Base-by-base conservation (phyloP, 2,888 invertebrate genomes). In the Xestia ashworthii region DNA sequence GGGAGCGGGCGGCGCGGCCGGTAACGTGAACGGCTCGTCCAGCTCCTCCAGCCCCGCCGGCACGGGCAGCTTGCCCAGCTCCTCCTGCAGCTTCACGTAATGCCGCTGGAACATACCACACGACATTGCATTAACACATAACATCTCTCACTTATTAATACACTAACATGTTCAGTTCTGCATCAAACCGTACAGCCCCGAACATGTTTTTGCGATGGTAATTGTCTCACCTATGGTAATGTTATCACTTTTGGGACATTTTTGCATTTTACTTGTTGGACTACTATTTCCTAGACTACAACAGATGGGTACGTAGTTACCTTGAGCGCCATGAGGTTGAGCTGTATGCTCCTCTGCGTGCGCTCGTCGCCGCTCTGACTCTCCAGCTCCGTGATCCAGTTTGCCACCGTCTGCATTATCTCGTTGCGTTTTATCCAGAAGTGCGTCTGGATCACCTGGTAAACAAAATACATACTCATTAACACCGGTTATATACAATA, bases 401-500 rank as follows among this genome's bases (percentile, higher is more conserved):
- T 97, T 91, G 99, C 98, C 83, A 99, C 98, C 95, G 99, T 99
- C 88, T 98, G 97, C 92, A 98, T 97, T 87, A 99, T 98, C 96
- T 99, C 99, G 91, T 98, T 98, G 78, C 98, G 97, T 94, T 99
- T 99, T 91, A 99, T 97, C 98, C 99, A 99, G 95, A 99, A 99
- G 95, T 99, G 99, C 46, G 98, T 98, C 86, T 98, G 98, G 86
- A 99, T 98, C 71, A 99, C 98, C 98, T 98, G 91, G 0, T 67
- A 9, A 55, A 69, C 22, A n/a, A 70, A 58, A 55, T 14, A 67
- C 14, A 66, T 22, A 32, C 48, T 76, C 3, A 65, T 19, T 14
- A 41, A 64, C 32, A 12, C 5, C 6, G 38, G 38, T 12, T 62
- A 62, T 38, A 38, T 1, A 16, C 12, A 14, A 11, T 53, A 22